These are phyloP conservation scores for Sebastes trivittatus DNA, from an alignment of 2,797 vertebrate genomes.

Conservation along the genomic window DNA sequence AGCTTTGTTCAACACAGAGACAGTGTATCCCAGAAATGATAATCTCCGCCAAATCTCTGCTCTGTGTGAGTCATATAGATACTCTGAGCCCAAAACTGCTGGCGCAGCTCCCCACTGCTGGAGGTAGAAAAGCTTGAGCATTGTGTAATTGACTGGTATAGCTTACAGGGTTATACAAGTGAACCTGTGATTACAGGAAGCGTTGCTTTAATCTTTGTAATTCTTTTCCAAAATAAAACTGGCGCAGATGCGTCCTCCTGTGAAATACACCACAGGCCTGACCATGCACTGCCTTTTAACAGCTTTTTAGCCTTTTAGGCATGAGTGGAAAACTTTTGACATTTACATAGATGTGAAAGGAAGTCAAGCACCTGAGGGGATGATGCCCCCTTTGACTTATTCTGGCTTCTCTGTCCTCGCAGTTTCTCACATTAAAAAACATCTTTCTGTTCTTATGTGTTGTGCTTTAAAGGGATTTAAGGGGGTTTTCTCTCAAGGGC, in stretches of 20 bases:
- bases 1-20: slow-evolving; percentile 27
- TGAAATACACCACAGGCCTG: slow-evolving; percentile 37
- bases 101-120: slow-evolving; percentile 49
- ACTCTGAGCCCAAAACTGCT: slow-evolving; percentile 50
- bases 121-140: slow-evolving; percentile 48
- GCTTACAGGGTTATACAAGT: slow-evolving; percentile 37
- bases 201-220: slow-evolving; percentile 15
- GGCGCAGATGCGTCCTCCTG: not conserved
- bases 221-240: slow-evolving; percentile 31
- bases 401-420: slow-evolving; percentile 48
- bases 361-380: slow-evolving; percentile 55
- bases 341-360: slow-evolving; percentile 66
- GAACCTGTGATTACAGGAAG: slow-evolving; percentile 28
- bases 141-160: slow-evolving; percentile 60
- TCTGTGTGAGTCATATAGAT: slow-evolving; percentile 53
- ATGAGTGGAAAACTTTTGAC: slow-evolving; percentile 52
- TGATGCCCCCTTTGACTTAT: slow-evolving; percentile 37
- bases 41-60: slow-evolving; percentile 43
- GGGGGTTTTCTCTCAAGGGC: slow-evolving; percentile 6
- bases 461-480: slow-evolving; percentile 23
- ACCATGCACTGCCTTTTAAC: slow-evolving; percentile 38
- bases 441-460: slow-evolving; percentile 31
- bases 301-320: slow-evolving; percentile 53
- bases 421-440: slow-evolving; percentile 62
- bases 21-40: slow-evolving; percentile 33